Percentiles rank a stretch among this genome's conserved stretches.
Conservation (phyloP, 1,140 invertebrate species). For the Cyclargus thomasi region DNA sequence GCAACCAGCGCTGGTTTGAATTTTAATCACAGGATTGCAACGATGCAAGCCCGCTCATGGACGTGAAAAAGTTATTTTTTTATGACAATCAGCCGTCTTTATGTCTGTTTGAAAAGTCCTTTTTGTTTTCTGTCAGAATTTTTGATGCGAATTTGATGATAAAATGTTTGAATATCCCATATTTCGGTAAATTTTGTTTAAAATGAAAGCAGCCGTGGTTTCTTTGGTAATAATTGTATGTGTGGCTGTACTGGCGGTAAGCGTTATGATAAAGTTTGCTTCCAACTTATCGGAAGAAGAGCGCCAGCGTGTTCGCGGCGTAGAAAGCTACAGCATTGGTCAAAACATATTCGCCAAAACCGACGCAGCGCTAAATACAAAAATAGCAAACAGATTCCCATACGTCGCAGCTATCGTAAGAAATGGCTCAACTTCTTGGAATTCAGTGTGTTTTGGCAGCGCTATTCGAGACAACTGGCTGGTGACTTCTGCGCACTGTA, state of each 20-base stretch:
- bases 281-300: constrained; percentile 60
- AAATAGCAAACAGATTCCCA: constrained; percentile 40
- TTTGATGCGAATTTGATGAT: too few species aligned
- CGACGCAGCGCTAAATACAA: constrained; percentile 35
- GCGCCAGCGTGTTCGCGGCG: constrained; percentile 27
- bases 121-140: too few species aligned
- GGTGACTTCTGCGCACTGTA: constrained; percentile 57
- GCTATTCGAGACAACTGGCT: constrained; percentile 52
- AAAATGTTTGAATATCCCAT: too few species aligned
- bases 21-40: too few species aligned
- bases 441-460: constrained; percentile 53
- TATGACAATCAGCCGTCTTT: too few species aligned
- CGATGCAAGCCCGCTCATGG: too few species aligned
- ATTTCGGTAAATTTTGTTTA: too few species aligned
- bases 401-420: constrained; percentile 46
- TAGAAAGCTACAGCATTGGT: background rate
- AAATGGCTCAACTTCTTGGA: constrained; percentile 41
- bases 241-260: constrained; percentile 54
- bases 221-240: constrained; percentile 46
- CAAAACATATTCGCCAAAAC: background rate
- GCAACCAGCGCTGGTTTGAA: too few species aligned
- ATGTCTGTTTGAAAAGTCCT: too few species aligned
- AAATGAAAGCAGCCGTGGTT: constrained; percentile 55
- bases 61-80: too few species aligned
- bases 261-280: constrained; percentile 65